Evolutionary conservation across 2,797 vertebrate species (phyloP), one percentile per base, ranked within the genome.

Genomic region (Acrossocheilus fasciatus): DNA sequence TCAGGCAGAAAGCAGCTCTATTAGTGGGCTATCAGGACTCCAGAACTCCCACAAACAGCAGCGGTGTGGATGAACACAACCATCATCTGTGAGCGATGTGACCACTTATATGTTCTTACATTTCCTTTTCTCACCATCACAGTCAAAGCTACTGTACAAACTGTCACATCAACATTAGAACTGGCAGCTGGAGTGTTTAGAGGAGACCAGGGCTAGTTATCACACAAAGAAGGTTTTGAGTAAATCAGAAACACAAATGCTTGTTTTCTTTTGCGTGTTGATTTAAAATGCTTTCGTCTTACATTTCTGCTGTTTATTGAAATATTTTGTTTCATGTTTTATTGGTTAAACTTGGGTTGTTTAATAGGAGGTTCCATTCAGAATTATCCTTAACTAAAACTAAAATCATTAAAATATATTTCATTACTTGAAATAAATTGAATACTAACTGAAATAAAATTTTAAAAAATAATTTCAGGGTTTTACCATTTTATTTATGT

Each of bases 11-110:
- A 84, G 50, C 7, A 78, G 50, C n/a, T 77, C 75, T 43, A 68
- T 85, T 85, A 78, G 36, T 0, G 0, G 15, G 52, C 59, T 68
- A 76, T 68, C 59, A 54, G 74, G 70, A n/a, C 41, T 62, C 26
- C 20, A 72, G 66, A 72, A 72, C 47, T 57, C 81, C 66, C 41
- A 83, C 41, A 66, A 64, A 75, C 23, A 34, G 47, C 74, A 85
- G 62, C 2, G 4, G 34, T 57, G 34, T 6, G 2, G 17, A 34
- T 41, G 66, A 43, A 78, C 83, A 78, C 52, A 47, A 15, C 17
- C 54, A 62, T 34, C 4, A 6, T 45, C 81, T 62, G 52, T 45
- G 68, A 57, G 36, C 39, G 12, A 72, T 43, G 41, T 23, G n/a
- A 80, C 45, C 43, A 10, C 43, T 43, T 43, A 43, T 43, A 43